Conservation (phyloP, 2,888 invertebrate genomes). For the Trimorus sp. region DNA sequence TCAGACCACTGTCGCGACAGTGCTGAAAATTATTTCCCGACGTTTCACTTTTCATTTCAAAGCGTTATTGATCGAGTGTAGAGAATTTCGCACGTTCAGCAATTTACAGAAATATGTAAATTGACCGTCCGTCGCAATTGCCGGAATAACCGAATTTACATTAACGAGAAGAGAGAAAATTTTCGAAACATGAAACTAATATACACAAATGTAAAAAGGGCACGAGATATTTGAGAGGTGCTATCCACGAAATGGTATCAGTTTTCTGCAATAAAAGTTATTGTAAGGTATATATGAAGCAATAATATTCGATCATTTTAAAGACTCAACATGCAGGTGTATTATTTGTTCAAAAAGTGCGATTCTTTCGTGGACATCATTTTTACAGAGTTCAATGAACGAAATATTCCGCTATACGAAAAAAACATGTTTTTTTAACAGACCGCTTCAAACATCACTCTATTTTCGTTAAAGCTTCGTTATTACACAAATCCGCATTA, state of each 20-base stretch:
- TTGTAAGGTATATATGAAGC: not conserved
- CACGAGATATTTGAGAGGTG: slow-evolving; percentile 8
- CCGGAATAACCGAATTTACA: not conserved
- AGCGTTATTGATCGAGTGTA: not conserved
- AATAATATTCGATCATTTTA: not conserved
- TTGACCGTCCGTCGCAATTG: not conserved
- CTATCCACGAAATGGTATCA: slow-evolving; percentile 5
- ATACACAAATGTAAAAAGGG: slow-evolving; percentile 7
- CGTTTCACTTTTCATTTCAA: no score
- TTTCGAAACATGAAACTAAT: slow-evolving; percentile 5
- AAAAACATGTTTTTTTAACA: no score
- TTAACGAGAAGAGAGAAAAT: not conserved
- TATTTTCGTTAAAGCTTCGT: no score
- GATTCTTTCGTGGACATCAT: no score
- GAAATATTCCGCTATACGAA: no score
- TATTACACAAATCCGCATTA: no score
- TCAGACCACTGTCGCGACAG: no score
- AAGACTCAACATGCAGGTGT: no score
- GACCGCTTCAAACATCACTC: no score
- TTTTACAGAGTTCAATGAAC: no score
- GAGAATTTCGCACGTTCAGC: not conserved
- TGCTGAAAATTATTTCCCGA: no score
- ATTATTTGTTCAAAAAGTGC: not conserved
- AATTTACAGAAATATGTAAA: not conserved
- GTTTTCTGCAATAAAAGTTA: not conserved